Evolutionary conservation across 2,888 invertebrate genomes (phyloP), one percentile per base, ranked within the genome.

Genomic region (Cartodere bifasciata): DNA sequence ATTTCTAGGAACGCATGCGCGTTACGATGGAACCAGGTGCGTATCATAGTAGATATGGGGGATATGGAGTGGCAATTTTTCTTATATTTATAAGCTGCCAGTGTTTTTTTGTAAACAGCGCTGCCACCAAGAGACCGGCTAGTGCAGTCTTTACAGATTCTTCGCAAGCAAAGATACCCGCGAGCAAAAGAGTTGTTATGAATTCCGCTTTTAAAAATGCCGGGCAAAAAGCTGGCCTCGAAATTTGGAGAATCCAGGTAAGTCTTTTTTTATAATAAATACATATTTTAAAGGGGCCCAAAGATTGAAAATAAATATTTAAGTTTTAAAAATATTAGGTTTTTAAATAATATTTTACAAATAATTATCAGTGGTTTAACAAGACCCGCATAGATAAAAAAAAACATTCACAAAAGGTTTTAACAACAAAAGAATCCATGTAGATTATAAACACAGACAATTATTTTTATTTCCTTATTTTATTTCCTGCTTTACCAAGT

Each of bases 241-340:
- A 81, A 58, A 70, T 84, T 45, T 85, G 84, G 84, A 69, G 85
- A 52, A 75, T 86, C 37, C 84, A 86, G 70, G 85, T 84, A 55
- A 65, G 64, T 55, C n/a, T 26, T 23, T 23, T 29, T 9, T 24
- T 27, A 13, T 27, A 9, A 10, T 13, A 16, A 13, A 20, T 11
- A 25, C n/a, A 3, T 9, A 25, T 7, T 12, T 12, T 28, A 5
- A 26, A 16, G 5, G 7, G 4, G 10, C 9, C 15, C 26, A 4
- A 10, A 26, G 16, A 10, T 25, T 10, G 7, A n/a, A 2, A 15
- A 13, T 9, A 7, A 4, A 23, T 9, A 10, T 9, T 15, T 11
- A 10, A 26, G n/a, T n/a, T n/a, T n/a, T n/a, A n/a, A n/a, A n/a
- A n/a, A n/a, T n/a, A n/a, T n/a, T n/a, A n/a, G n/a, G n/a, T n/a